Percentiles rank a stretch among this genome's conserved stretches.
Evolutionary conservation across 2,113 vertebrate species (phyloP).

Genomic region (Cebus imitator): DNA sequence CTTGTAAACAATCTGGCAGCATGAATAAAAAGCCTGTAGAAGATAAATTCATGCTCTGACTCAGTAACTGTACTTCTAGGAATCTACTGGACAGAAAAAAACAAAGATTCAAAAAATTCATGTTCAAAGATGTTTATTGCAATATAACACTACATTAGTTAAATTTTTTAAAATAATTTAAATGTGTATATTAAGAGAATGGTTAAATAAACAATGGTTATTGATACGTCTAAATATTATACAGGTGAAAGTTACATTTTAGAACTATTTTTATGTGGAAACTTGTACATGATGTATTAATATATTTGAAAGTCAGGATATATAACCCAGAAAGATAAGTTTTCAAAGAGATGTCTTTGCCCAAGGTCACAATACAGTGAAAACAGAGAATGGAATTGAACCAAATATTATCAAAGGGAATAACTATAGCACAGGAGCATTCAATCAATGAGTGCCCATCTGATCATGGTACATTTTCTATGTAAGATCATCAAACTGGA

Average conservation of each 20-base stretch:
- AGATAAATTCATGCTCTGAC: background rate
- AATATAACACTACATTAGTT: background rate
- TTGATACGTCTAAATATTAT: background rate
- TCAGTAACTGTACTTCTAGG: background rate
- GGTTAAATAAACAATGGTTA: background rate
- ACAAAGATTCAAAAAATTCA: background rate
- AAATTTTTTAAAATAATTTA: background rate
- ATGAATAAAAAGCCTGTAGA: constrained; percentile 30
- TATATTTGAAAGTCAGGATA: background rate
- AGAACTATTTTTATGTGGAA: background rate
- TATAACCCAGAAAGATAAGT: background rate
- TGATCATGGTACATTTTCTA: background rate
- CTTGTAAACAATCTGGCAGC: constrained; percentile 14
- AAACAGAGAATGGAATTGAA: background rate
- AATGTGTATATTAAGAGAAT: background rate
- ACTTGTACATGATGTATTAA: background rate
- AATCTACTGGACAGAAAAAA: background rate
- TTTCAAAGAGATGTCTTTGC: background rate
- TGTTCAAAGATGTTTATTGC: background rate
- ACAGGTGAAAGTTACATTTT: background rate
- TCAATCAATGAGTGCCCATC: background rate
- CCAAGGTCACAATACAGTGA: background rate
- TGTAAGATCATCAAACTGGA: background rate
- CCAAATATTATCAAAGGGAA: background rate
- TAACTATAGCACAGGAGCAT: background rate